These are phyloP conservation scores for Myoxocephalus aenaeus DNA, from an alignment of 2,797 vertebrate genomes.

Conservation along the genomic window DNA sequence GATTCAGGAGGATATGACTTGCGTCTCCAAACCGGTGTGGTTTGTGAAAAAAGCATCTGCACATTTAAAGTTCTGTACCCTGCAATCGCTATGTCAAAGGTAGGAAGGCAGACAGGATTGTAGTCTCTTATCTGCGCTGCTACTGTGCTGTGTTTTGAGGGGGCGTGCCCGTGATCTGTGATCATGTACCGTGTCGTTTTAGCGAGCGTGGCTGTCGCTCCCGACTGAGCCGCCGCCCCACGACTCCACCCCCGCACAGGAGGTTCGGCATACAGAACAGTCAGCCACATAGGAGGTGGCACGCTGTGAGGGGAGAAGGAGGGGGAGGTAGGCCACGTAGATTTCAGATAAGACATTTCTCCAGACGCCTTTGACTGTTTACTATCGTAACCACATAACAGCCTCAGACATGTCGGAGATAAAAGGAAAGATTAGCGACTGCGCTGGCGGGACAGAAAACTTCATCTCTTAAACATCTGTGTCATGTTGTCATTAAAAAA, in stretches of 20 bases:
- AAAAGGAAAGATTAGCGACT: slow-evolving; percentile 78
- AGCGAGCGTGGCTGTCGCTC: slow-evolving; percentile 78
- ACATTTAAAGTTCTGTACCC: slow-evolving; percentile 67
- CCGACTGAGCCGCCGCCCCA: slow-evolving; percentile 73
- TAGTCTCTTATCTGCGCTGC: slow-evolving; percentile 76
- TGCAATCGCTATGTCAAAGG: slow-evolving; percentile 62
- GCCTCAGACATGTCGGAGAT: slow-evolving; percentile 81
- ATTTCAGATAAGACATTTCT: slow-evolving; percentile 81
- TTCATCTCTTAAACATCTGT: slow-evolving; percentile 72
- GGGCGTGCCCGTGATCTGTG: slow-evolving; percentile 81
- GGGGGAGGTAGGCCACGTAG: slow-evolving; percentile 75
- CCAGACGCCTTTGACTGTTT: slow-evolving; percentile 81
- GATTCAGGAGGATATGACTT: slow-evolving; percentile 65
- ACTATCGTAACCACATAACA: slow-evolving; percentile 82
- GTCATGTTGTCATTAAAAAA: slow-evolving; percentile 50
- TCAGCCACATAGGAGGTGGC: slow-evolving; percentile 62
- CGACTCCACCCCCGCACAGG: slow-evolving; percentile 69
- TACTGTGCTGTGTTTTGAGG: slow-evolving; percentile 79
- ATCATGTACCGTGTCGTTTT: slow-evolving; percentile 79
- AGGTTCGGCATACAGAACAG: slow-evolving; percentile 69
- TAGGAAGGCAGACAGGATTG: slow-evolving; percentile 72
- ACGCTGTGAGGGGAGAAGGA: slow-evolving; percentile 42
- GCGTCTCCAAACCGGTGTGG: slow-evolving; percentile 66
- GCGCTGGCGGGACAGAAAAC: slow-evolving; percentile 67
- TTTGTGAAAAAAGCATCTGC: slow-evolving; percentile 62